Evolutionary conservation across 2,888 invertebrate species (phyloP).

Genomic region (Coelopa pilipes): DNA sequence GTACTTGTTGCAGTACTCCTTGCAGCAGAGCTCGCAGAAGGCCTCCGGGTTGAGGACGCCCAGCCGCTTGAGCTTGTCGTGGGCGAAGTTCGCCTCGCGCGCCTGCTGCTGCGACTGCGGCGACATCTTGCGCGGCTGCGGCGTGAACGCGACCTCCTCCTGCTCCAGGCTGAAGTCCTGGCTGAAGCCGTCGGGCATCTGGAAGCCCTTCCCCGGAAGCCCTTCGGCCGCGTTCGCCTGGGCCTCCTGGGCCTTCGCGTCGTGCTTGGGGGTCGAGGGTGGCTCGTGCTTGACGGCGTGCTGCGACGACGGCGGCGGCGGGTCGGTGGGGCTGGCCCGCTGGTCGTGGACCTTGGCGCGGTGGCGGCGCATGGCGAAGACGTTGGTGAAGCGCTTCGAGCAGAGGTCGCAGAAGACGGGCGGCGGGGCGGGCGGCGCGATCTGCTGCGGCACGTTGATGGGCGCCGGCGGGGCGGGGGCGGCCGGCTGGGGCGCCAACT

Average conservation of each 20-base stretch:
- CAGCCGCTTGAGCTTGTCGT: conserved; percentile 78
- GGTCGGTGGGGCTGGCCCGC: conserved; percentile 43
- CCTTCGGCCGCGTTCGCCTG: too few species aligned
- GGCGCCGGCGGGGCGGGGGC: conserved; percentile 45
- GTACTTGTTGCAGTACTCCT: conserved; percentile 93
- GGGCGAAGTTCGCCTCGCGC: conserved; percentile 78
- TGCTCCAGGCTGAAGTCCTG: conserved; percentile 67
- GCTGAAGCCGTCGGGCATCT: conserved; percentile 66
- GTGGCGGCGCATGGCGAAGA: conserved; percentile 78
- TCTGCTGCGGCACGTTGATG: conserved; percentile 41
- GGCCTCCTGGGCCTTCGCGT: background rate
- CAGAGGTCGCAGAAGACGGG: conserved; percentile 76
- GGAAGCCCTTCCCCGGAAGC: conserved; percentile 59
- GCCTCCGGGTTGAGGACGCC: conserved; percentile 88
- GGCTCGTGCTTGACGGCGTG: conserved; percentile 38
- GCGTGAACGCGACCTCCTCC: conserved; percentile 67
- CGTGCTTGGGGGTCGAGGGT: background rate
- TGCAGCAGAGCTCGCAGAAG: conserved; percentile 93
- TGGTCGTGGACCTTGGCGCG: conserved; percentile 74
- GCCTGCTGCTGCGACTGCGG: conserved; percentile 74
- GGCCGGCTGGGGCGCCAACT: conserved; percentile 41
- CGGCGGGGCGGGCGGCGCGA: conserved; percentile 52
- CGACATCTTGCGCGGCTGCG: conserved; percentile 71
- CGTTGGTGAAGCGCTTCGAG: conserved; percentile 78
- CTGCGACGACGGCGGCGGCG: conserved; percentile 35